Conservation (phyloP, 37 sponge, comb jelly and placozoan genomes). For the Theonella swinhoei region DNA sequence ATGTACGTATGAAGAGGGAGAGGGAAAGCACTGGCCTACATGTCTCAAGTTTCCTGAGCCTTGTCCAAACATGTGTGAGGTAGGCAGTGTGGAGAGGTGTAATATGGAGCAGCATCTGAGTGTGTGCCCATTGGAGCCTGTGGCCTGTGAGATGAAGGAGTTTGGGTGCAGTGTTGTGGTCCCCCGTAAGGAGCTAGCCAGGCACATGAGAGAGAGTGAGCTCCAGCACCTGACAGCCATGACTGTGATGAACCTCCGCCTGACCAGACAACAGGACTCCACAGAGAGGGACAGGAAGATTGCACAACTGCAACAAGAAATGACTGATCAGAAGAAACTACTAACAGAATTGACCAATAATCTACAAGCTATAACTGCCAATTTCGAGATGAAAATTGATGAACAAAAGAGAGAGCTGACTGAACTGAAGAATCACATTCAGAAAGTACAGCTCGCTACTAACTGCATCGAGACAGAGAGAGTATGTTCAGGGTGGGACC, state of each 20-base stretch:
- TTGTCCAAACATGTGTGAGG: slow-evolving; percentile 35
- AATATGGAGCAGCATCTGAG: slow-evolving; percentile 18
- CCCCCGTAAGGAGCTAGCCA: slow-evolving; percentile 1
- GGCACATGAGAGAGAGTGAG: slow-evolving; percentile 22
- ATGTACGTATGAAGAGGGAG: no score
- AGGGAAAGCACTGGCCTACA: no score
- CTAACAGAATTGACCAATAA: no score
- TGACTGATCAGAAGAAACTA: no score
- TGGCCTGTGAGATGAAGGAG: slow-evolving; percentile 33
- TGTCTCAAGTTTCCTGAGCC: slow-evolving; percentile 26
- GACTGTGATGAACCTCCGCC: slow-evolving; percentile 8
- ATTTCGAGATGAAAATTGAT: not conserved
- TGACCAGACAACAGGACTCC: slow-evolving; percentile 12
- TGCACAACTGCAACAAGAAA: slow-evolving; percentile 4
- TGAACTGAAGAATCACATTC: no score
- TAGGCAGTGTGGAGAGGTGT: slow-evolving; percentile 13
- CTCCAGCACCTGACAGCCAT: slow-evolving; percentile 14
- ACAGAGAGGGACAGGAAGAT: not conserved
- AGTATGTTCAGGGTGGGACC: no score
- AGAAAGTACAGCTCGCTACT: not conserved
- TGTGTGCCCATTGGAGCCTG: slow-evolving; percentile 35
- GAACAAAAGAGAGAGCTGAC: not conserved
- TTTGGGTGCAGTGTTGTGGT: slow-evolving; percentile 33
- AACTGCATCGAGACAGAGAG: no score
- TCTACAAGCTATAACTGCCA: not conserved